Evolutionary conservation across 2,888 invertebrate genomes (phyloP).

Genomic region (Protophormia terraenovae): DNA sequence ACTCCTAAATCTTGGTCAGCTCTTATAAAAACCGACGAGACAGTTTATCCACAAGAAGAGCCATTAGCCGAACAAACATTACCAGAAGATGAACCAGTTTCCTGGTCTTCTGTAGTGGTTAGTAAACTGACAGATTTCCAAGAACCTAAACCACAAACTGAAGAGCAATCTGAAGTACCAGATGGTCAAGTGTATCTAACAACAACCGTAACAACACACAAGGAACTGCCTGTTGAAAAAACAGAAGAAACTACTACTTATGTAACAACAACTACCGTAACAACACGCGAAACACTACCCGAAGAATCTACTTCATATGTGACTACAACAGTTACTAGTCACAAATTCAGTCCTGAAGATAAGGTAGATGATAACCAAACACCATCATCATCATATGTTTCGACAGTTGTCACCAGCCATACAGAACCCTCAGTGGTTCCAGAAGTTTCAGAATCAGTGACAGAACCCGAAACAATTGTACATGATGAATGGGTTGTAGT

Average conservation of each 20-base stretch:
- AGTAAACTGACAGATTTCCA: conserved; percentile 75
- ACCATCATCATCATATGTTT: conserved; percentile 25
- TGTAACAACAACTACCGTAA: conserved; percentile 1
- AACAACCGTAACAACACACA: conserved; percentile 59
- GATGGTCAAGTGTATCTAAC: conserved; percentile 71
- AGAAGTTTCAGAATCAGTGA: not conserved
- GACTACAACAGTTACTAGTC: conserved; percentile 47
- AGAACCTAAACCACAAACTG: conserved; percentile 71
- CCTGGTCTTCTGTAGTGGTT: conserved; percentile 75
- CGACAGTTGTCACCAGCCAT: conserved; percentile 31
- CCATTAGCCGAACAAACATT: not conserved
- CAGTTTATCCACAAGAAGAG: not conserved
- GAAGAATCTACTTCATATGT: conserved; percentile 40
- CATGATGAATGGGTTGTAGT: conserved; percentile 43
- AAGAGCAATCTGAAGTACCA: conserved; percentile 45
- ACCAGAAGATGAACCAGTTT: conserved; percentile 15
- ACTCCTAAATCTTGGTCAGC: conserved; percentile 78
- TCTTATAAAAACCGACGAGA: conserved; percentile 74
- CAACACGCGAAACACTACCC: not conserved
- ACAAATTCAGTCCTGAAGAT: conserved; percentile 3
- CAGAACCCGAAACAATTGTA: not conserved
- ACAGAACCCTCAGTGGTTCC: conserved; percentile 28
- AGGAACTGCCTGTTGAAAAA: conserved; percentile 37
- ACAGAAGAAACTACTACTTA: conserved; percentile 6
- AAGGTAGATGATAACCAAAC: not conserved